phyloP scores from a whole-genome alignment of 2,888 invertebrate genomes.

The Euplagia quadripunctaria region DNA sequence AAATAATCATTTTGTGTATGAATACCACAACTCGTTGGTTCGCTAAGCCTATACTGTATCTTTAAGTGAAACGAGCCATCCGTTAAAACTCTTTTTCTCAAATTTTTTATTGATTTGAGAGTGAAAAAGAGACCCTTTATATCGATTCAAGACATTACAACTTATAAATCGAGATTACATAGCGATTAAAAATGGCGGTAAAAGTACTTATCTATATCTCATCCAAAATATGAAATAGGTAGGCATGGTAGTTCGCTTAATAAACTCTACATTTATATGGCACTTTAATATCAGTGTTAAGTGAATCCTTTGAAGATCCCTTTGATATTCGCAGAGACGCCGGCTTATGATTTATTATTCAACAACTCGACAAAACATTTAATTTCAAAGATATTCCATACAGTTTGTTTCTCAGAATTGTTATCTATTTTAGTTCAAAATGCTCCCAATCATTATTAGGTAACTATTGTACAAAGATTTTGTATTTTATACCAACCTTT shows the following conservation, averaged over 20 bases:
- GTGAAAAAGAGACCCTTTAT: no score
- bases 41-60: no score
- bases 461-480: neutral
- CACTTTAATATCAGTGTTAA: conserved; percentile 70
- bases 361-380: conserved; percentile 63
- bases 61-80: no score
- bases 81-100: no score
- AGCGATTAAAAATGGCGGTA: no score
- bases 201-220: no score
- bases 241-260: conserved; percentile 41
- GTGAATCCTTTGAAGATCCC: conserved; percentile 75
- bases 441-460: conserved; percentile 9
- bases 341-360: conserved; percentile 78
- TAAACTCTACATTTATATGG: conserved; percentile 61
- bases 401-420: conserved; percentile 52
- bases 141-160: no score
- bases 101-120: no score
- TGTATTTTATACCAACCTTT: neutral
- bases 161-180: no score
- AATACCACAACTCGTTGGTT: no score
- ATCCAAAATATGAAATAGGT: neutral
- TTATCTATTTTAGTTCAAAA: conserved; percentile 20
- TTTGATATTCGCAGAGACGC: conserved; percentile 72
- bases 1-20: no score
- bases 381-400: conserved; percentile 54